Conservation (phyloP, 2,797 vertebrate species). For the Heterohyrax brucei region DNA sequence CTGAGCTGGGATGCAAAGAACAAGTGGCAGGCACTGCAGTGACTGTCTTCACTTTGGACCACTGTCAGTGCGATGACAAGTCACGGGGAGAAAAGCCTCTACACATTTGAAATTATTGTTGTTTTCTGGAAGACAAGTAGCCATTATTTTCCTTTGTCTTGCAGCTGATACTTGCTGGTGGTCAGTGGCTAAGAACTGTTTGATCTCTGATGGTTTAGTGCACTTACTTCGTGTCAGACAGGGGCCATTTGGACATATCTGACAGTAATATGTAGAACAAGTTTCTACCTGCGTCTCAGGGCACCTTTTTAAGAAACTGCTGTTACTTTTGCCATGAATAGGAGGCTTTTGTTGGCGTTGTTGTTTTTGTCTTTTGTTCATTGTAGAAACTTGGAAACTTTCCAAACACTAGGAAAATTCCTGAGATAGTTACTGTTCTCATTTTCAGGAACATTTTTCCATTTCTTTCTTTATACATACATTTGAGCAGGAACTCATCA, state of each 20-base stretch:
- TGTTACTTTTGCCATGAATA: neutral
- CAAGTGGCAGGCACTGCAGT: accelerated
- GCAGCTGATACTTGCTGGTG: neutral
- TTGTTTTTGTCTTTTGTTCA: conserved; percentile 22
- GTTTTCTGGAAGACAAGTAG: neutral
- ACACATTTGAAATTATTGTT: neutral
- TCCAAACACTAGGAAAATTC: neutral
- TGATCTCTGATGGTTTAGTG: neutral
- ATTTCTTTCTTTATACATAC: neutral
- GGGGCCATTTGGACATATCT: too few relatives aligned
- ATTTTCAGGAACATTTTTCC: neutral
- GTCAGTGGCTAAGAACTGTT: neutral
- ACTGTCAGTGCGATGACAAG: neutral
- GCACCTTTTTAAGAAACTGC: neutral
- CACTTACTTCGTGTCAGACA: neutral
- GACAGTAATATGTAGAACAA: neutral
- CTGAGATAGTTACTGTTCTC: neutral
- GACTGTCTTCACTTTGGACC: neutral
- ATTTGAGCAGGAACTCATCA: neutral
- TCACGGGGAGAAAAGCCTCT: neutral
- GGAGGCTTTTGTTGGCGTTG: neutral
- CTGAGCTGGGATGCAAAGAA: neutral
- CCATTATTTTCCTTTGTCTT: neutral
- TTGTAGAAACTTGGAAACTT: conserved; percentile 1
- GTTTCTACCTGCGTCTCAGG: neutral